These are phyloP conservation scores for Melanotaenia duboulayi DNA, from an alignment of 2,113 vertebrate species.

Conservation along the genomic window DNA sequence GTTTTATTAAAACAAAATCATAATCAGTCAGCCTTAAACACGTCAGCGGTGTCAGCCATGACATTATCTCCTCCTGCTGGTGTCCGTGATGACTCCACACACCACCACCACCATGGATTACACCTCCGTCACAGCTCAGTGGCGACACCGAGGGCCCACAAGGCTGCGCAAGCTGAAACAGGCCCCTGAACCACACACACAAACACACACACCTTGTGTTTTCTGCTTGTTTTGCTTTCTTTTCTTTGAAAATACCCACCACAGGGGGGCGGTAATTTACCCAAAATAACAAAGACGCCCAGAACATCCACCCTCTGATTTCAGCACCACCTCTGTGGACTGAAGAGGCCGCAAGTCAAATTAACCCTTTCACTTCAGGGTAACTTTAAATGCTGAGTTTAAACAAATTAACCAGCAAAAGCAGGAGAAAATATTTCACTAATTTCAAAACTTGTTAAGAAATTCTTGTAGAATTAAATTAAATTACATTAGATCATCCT, in stretches of 20 bases:
- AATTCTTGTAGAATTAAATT: neutral
- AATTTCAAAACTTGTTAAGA: rapidly evolving
- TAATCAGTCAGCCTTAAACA: neutral
- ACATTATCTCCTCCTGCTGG: neutral
- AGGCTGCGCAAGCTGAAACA: neutral
- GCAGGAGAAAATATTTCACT: neutral
- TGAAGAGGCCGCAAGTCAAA: conserved; percentile 15
- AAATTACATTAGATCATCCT: neutral
- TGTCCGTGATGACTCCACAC: rapidly evolving
- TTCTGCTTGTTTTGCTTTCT: neutral
- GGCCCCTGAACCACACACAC: neutral
- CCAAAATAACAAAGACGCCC: conserved; percentile 3
- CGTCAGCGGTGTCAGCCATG: neutral
- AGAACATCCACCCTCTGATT: conserved; percentile 27
- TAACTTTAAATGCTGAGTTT: conserved; percentile 24
- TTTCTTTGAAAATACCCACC: conserved; percentile 32
- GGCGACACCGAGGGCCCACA: neutral
- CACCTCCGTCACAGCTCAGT: neutral
- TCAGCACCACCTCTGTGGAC: conserved; percentile 70
- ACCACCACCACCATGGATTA: neutral
- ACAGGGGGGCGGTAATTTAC: conserved; percentile 64
- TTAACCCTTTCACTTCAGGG: conserved; percentile 74
- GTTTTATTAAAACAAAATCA: neutral
- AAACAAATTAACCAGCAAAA: conserved; percentile 5
- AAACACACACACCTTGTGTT: neutral